Evolutionary conservation across 1,140 invertebrate genomes (phyloP).

Genomic region (Drosophila kepulauana): DNA sequence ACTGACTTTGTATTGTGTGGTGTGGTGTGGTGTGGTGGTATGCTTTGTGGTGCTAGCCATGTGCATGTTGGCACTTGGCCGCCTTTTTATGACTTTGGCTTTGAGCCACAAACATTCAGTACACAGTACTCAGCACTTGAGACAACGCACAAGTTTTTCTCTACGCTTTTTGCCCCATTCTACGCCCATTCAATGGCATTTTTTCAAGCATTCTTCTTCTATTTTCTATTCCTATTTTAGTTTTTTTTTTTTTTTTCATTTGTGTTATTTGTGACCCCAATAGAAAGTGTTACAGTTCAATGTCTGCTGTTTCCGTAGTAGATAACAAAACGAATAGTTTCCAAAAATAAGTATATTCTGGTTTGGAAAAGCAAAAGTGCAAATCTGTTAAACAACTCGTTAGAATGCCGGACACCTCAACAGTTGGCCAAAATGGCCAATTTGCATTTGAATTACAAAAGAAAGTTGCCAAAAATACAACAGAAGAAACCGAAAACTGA

Average conservation of each 20-base stretch:
- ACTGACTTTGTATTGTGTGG: constrained; percentile 25
- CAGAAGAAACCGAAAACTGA: constrained; percentile 21
- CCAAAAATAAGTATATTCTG: constrained; percentile 3
- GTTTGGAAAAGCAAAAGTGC: constrained; percentile 69
- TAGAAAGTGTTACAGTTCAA: constrained; percentile 83
- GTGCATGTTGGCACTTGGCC: constrained; percentile 70
- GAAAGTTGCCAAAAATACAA: constrained; percentile 69
- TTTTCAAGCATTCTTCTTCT: constrained; percentile 52
- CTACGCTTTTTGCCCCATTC: constrained; percentile 35
- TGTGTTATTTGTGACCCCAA: constrained; percentile 61
- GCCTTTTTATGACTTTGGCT: constrained; percentile 56
- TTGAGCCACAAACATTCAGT: constrained; percentile 36
- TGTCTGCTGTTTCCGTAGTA: constrained; percentile 69
- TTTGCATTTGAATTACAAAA: constrained; percentile 78
- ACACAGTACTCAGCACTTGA: constrained; percentile 14
- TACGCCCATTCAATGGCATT: constrained; percentile 78
- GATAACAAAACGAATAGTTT: not conserved
- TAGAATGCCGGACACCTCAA: constrained; percentile 67
- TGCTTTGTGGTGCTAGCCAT: constrained; percentile 63
- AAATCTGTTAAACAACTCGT: constrained; percentile 45
- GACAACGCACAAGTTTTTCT: constrained; percentile 8
- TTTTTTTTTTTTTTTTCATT: constrained; percentile 1
- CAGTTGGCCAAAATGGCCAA: constrained; percentile 56
- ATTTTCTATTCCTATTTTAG: constrained; percentile 37
- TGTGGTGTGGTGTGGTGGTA: constrained; percentile 60